Conservation (phyloP, 2,113 vertebrate genomes). For the Chaenogobius annularis region DNA sequence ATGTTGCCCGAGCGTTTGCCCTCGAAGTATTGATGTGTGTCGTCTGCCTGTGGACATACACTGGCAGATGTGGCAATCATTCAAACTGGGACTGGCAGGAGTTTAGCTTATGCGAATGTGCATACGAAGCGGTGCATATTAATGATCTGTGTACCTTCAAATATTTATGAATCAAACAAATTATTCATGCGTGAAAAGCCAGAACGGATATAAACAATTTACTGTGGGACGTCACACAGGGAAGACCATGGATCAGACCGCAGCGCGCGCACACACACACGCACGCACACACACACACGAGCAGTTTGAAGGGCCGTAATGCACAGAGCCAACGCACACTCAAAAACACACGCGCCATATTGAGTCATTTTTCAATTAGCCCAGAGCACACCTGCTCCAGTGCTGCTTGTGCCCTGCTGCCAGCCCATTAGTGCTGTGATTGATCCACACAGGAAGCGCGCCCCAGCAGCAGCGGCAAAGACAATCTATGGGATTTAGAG, state of each 20-base stretch:
- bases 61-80: slow-evolving; percentile 29
- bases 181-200: slow-evolving; percentile 78
- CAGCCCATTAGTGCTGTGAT: slow-evolving; percentile 73
- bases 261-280: slow-evolving; percentile 42
- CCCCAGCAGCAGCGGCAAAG: slow-evolving; percentile 36
- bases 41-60: slow-evolving; percentile 29
- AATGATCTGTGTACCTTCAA: slow-evolving; percentile 77
- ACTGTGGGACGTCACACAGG: slow-evolving; percentile 73
- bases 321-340: neutral
- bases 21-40: slow-evolving; percentile 16
- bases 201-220: slow-evolving; percentile 81
- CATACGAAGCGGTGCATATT: slow-evolving; percentile 61
- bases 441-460: slow-evolving; percentile 75
- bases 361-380: slow-evolving; percentile 79
- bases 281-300: slow-evolving; percentile 31
- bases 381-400: slow-evolving; percentile 75
- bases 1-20: slow-evolving; percentile 15
- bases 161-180: slow-evolving; percentile 81
- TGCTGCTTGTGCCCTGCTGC: slow-evolving; percentile 58
- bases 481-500: slow-evolving; percentile 35
- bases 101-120: slow-evolving; percentile 45
- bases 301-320: slow-evolving; percentile 3
- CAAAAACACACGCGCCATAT: slow-evolving; percentile 46
- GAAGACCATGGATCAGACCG: slow-evolving; percentile 68
- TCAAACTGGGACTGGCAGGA: slow-evolving; percentile 50